Percentiles rank a stretch among this genome's conserved stretches.
phyloP scores from a whole-genome alignment of 1,140 invertebrate genomes.

The Saccostrea cuccullata region DNA sequence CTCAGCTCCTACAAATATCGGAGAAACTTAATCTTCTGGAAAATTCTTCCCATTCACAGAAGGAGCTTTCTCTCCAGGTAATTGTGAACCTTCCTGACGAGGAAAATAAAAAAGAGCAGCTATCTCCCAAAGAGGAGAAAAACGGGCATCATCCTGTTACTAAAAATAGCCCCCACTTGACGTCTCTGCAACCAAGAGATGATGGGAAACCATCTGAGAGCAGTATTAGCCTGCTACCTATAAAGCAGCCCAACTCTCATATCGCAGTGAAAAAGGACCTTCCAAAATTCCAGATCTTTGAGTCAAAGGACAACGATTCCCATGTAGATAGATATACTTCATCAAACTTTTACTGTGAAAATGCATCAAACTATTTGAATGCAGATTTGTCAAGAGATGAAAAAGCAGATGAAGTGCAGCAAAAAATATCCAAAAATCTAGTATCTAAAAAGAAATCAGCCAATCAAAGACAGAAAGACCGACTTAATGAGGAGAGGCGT shows the following conservation, averaged over 20 bases:
- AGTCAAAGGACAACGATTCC: not conserved
- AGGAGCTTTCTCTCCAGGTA: conserved; percentile 40
- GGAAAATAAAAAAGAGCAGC: conserved; percentile 48
- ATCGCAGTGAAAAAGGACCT: conserved; percentile 28
- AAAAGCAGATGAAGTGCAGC: not conserved
- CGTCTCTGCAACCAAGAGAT: not conserved
- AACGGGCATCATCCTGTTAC: not conserved
- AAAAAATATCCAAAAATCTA: conserved; percentile 24
- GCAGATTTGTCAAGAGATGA: not conserved
- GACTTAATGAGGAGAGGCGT: conserved; percentile 47
- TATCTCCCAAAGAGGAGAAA: conserved; percentile 46
- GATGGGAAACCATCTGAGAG: not conserved
- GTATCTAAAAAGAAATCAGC: conserved; percentile 26
- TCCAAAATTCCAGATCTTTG: not conserved
- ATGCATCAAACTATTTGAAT: conserved; percentile 2
- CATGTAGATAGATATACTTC: not conserved
- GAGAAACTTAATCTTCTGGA: conserved; percentile 3
- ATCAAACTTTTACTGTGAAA: not conserved
- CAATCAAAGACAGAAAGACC: conserved; percentile 45
- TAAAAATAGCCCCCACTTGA: not conserved
- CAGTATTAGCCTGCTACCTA: not conserved
- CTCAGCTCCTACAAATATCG: not conserved
- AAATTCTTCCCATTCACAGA: conserved; percentile 4
- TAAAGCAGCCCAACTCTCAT: not conserved
- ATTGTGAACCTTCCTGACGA: conserved; percentile 41